These are phyloP conservation scores for Accipiter virgatus DNA, from an alignment of 2,113 vertebrate species.

Conservation along the genomic window DNA sequence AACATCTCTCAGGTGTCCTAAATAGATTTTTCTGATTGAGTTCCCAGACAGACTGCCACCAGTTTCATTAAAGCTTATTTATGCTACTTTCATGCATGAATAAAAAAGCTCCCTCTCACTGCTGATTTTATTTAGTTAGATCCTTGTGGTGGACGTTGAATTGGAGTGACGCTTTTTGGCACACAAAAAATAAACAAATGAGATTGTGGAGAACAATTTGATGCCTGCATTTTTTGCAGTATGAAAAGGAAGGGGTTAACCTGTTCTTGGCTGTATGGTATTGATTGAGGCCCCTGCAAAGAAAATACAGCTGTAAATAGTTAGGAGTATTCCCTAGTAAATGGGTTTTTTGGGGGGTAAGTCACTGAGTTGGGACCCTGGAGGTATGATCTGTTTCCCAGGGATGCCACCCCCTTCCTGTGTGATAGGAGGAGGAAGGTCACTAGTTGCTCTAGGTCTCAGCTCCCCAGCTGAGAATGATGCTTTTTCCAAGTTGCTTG, in stretches of 20 bases:
- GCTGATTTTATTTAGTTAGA: conserved; percentile 39
- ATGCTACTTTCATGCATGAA: conserved; percentile 51
- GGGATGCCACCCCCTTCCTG: neutral
- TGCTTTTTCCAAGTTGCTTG: neutral
- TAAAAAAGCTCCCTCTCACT: conserved; percentile 36
- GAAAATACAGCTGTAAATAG: conserved; percentile 43
- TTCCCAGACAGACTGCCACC: conserved; percentile 38
- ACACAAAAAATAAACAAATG: neutral
- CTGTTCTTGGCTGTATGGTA: neutral
- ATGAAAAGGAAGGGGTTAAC: conserved; percentile 33
- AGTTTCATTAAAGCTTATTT: conserved; percentile 57
- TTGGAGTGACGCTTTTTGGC: conserved; percentile 11
- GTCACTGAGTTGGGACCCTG: neutral
- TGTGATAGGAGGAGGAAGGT: neutral
- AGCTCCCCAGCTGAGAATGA: neutral
- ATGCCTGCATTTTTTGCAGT: neutral
- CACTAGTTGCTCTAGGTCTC: neutral
- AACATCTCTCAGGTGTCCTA: conserved; percentile 38
- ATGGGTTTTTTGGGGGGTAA: neutral
- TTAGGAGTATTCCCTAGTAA: neutral
- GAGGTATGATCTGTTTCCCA: neutral
- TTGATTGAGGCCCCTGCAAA: neutral
- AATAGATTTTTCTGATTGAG: conserved; percentile 12
- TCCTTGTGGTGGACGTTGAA: conserved; percentile 11
- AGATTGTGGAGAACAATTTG: neutral